Percentiles rank a stretch among this genome's conserved stretches.
phyloP scores from a whole-genome alignment of 2,888 invertebrate species.

The Megalurothrips usitatus region DNA sequence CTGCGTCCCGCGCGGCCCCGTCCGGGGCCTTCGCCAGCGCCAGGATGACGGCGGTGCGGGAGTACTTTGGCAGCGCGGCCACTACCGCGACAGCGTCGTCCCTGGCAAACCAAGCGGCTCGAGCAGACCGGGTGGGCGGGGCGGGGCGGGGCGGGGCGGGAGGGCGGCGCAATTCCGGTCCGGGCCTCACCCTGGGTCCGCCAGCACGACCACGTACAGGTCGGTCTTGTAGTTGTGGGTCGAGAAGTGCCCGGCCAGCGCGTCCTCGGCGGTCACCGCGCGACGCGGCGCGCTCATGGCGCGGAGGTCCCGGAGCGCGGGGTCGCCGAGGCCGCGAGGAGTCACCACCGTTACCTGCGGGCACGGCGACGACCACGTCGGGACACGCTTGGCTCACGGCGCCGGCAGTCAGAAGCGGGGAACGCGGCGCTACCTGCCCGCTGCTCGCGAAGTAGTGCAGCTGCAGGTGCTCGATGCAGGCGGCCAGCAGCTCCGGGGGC shows the following conservation, averaged over 20 bases:
- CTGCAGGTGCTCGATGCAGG: slow-evolving; percentile 3
- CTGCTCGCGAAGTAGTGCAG: neutral
- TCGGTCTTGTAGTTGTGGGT: neutral
- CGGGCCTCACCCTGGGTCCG: neutral
- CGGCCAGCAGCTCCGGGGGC: neutral
- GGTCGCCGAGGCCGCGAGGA: neutral
- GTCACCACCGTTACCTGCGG: neutral
- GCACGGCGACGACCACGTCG: neutral
- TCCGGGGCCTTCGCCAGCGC: neutral
- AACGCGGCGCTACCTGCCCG: neutral
- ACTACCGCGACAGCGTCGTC: neutral
- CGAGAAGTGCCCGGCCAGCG: neutral
- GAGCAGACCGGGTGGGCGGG: neutral
- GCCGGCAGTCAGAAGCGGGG: too few relatives aligned
- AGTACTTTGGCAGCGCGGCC: neutral
- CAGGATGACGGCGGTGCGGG: neutral
- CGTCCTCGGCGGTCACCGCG: neutral
- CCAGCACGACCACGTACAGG: neutral
- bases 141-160: neutral
- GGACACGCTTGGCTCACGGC: too few relatives aligned
- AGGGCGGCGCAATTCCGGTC: neutral
- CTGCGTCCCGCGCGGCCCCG: neutral
- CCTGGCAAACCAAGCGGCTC: neutral
- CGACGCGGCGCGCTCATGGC: neutral
- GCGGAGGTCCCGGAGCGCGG: neutral